Base-by-base conservation (phyloP, 2,113 vertebrate genomes). In the Hydrolagus affinis region DNA sequence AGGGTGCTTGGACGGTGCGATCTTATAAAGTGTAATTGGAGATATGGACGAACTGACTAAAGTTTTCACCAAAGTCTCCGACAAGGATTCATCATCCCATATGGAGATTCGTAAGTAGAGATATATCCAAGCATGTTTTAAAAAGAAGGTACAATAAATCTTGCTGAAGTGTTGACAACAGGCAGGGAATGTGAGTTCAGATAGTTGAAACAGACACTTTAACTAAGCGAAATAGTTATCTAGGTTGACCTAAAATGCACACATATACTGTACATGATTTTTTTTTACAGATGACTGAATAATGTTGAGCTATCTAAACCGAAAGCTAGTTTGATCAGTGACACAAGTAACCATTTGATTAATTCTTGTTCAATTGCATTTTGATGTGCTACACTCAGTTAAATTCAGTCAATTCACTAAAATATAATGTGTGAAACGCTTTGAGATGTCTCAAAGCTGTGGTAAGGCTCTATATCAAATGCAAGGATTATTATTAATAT, bases 91-190 rank as follows among this genome's bases (percentile, higher is more conserved):
- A 9, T 11, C 62, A 1, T 32, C 78, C 62, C 60, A 83, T 11
- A 17, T 83, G 60, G 78, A 83, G 15, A 83, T 68, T 9, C 15
- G 78, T 83, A 62, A 83, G 78, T 83, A 21, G 15, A 80, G n/a
- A 66, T 64, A 6, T 15, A 28, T 15, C 1, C n/a, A 15, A 60
- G 59, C 25, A 25, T 2, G n/a, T 11, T 23, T 3, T 6, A 44
- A 44, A 44, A 44, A 44, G 4, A 23, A 64, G 74, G n/a, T 62
- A 78, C 0, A 62, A 25, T 3, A 8, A 23, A 57, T 3, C 44
- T 44, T 1, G 44, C 44, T 44, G 44, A 44, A 44, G 44, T 44
- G 44, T 44, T 44, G 44, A 44, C 44, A 44, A 44, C 6, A 44
- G 44, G 44, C 44, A 44, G 44, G 44, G 44, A 44, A 44, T 44